These are phyloP conservation scores for Diplosoma virens DNA, from an alignment of 23 tunicate species.

Conservation along the genomic window DNA sequence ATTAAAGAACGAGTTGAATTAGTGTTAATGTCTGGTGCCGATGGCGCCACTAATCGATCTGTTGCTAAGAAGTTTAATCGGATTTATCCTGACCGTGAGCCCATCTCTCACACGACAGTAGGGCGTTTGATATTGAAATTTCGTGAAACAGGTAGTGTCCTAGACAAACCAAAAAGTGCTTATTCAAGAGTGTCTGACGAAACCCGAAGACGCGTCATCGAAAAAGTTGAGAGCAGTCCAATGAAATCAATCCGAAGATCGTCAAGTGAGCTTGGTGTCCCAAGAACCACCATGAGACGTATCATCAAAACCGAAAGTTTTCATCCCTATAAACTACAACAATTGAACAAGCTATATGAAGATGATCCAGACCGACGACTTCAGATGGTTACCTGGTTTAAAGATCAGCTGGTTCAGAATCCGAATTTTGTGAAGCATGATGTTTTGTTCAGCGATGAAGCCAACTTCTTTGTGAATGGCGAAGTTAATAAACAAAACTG, in stretches of 20 bases:
- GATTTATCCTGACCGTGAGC: slow-evolving; percentile 17
- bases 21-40: slow-evolving; percentile 8
- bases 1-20: slow-evolving; percentile 4
- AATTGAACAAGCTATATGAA: slow-evolving; percentile 12
- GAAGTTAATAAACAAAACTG: slow-evolving; percentile 20
- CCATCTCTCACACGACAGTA: slow-evolving; percentile 17
- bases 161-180: slow-evolving; percentile 9
- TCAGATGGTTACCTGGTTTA: slow-evolving; percentile 16
- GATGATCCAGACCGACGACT: slow-evolving; percentile 21
- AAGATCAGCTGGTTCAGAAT: slow-evolving; percentile 19
- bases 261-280: slow-evolving; percentile 19
- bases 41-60: slow-evolving; percentile 23
- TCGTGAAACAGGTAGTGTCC: slow-evolving; percentile 20
- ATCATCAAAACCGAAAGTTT: slow-evolving; percentile 18
- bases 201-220: slow-evolving; percentile 21
- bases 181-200: slow-evolving; percentile 10
- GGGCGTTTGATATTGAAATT: slow-evolving; percentile 15
- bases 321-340: slow-evolving; percentile 12
- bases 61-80: slow-evolving; percentile 12
- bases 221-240: slow-evolving; percentile 13
- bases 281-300: slow-evolving; percentile 18
- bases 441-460: slow-evolving; percentile 14
- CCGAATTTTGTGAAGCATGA: slow-evolving; percentile 10
- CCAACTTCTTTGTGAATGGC: slow-evolving; percentile 11
- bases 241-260: not conserved